Conservation (phyloP, 2,797 vertebrate genomes). For the Meda fulgida region DNA sequence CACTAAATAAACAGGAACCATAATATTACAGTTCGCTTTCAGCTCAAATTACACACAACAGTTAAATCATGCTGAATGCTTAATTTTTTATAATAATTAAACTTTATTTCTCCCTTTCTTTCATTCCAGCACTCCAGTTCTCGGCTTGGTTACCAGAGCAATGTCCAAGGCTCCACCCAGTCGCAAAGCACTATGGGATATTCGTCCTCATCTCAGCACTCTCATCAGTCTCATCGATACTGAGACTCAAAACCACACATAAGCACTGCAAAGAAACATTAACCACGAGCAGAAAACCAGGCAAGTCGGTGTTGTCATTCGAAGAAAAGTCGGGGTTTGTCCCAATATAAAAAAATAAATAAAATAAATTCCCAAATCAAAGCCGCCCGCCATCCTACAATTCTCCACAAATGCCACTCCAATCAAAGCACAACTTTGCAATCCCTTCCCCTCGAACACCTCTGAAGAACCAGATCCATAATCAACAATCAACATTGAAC, state of each 20-base stretch:
- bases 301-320: background rate
- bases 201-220: slow-evolving; percentile 92
- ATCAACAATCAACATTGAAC: background rate
- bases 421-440: slow-evolving; percentile 22
- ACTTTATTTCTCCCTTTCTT: background rate
- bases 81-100: background rate
- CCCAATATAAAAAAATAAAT: background rate
- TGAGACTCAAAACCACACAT: slow-evolving; percentile 68
- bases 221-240: slow-evolving; percentile 93
- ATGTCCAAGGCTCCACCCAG: slow-evolving; percentile 92
- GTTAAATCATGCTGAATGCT: background rate
- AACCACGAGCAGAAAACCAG: slow-evolving; percentile 21
- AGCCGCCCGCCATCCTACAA: background rate
- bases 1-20: background rate
- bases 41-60: background rate
- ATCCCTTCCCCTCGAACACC: background rate
- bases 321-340: background rate
- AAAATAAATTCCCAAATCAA: background rate
- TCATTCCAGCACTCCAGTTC: slow-evolving; percentile 87
- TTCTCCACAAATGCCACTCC: background rate
- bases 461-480: background rate
- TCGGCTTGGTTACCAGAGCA: slow-evolving; percentile 98
- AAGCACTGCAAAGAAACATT: background rate
- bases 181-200: slow-evolving; percentile 95
- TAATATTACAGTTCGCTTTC: background rate